phyloP scores from a whole-genome alignment of 2,888 invertebrate species.

The Ectobius pallidus region DNA sequence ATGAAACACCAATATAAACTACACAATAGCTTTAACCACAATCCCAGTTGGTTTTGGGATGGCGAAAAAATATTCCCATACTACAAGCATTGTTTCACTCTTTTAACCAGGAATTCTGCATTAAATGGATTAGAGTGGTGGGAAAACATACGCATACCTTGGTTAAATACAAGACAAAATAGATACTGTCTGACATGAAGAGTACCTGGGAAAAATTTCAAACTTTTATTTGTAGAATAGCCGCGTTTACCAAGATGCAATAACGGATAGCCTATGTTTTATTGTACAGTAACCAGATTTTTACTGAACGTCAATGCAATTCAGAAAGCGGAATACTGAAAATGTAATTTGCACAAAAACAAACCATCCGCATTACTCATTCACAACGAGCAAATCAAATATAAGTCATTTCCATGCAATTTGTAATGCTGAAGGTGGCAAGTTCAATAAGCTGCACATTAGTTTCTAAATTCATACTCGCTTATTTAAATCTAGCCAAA shows the following conservation, averaged over 20 bases:
- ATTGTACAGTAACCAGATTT: too few relatives aligned
- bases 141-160: not conserved
- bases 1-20: not conserved
- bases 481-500: too few relatives aligned
- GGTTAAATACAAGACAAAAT: not conserved
- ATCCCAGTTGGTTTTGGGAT: not conserved
- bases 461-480: too few relatives aligned
- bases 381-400: too few relatives aligned
- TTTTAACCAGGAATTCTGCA: not conserved
- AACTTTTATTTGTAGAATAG: not conserved
- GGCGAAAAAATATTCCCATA: not conserved
- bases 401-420: too few relatives aligned
- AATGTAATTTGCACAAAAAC: too few relatives aligned
- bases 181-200: not conserved
- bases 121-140: not conserved
- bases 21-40: slow-evolving; percentile 10
- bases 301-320: too few relatives aligned
- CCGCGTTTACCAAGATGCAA: not conserved
- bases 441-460: too few relatives aligned
- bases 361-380: too few relatives aligned
- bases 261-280: not conserved
- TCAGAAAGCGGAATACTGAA: too few relatives aligned
- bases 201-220: not conserved
- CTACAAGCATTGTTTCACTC: not conserved
- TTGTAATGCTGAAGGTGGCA: too few relatives aligned